Evolutionary conservation across 2,113 vertebrate genomes (phyloP).

Genomic region (Tilapia sparmanii): DNA sequence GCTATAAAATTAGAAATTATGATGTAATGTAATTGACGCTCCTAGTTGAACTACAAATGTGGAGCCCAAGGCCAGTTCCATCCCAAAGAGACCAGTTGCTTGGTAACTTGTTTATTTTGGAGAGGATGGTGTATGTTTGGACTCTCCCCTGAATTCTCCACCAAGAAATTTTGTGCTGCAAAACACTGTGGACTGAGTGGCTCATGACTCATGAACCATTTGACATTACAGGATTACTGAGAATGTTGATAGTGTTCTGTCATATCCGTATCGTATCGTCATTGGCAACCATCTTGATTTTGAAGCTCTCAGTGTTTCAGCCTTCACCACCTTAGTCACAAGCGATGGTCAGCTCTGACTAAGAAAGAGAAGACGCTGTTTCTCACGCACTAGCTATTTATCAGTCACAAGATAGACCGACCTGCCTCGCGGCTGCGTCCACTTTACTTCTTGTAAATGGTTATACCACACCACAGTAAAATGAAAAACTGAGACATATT

Average conservation of each 20-base stretch:
- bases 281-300: not conserved
- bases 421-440: too few relatives aligned
- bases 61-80: not conserved
- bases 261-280: not conserved
- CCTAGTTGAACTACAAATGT: not conserved
- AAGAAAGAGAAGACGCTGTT: too few relatives aligned
- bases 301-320: not conserved
- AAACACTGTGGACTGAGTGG: not conserved
- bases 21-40: not conserved
- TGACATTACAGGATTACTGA: not conserved
- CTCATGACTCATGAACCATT: not conserved
- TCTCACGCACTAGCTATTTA: too few relatives aligned
- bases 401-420: too few relatives aligned
- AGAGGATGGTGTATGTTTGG: not conserved
- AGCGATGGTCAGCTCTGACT: too few relatives aligned
- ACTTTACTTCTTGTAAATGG: too few relatives aligned
- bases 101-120: not conserved
- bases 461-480: too few relatives aligned
- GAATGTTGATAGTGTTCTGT: rapidly evolving
- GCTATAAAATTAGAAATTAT: not conserved
- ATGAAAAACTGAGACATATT: too few relatives aligned
- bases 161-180: not conserved
- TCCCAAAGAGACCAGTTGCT: not conserved
- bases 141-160: not conserved
- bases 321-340: not conserved